Conservation (phyloP, 2,888 invertebrate genomes). For the Eudemis profundana region DNA sequence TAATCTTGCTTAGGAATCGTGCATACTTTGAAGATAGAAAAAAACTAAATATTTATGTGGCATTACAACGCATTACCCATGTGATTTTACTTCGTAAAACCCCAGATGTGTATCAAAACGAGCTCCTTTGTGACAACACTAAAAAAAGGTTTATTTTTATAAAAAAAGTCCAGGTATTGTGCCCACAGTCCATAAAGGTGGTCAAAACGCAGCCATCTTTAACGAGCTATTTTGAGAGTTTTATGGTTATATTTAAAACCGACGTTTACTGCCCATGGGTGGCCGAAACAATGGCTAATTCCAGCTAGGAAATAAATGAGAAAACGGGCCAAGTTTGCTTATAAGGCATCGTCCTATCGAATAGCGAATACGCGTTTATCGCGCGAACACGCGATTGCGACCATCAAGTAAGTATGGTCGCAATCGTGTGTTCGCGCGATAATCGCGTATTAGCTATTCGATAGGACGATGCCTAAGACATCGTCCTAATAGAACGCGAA, state of each 20-base stretch:
- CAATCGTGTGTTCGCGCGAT: too few relatives aligned
- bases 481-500: too few relatives aligned
- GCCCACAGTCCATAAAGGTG: slow-evolving; percentile 46
- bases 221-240: slow-evolving; percentile 63
- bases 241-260: slow-evolving; percentile 62
- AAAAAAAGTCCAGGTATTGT: slow-evolving; percentile 34
- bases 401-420: too few relatives aligned
- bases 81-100: background rate
- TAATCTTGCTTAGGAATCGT: too few relatives aligned
- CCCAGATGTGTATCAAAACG: slow-evolving; percentile 18
- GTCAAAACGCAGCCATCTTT: slow-evolving; percentile 49
- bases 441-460: too few relatives aligned
- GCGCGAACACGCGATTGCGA: too few relatives aligned
- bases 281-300: slow-evolving; percentile 47
- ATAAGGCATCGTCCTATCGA: too few relatives aligned
- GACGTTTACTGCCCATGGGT: slow-evolving; percentile 47
- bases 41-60: too few relatives aligned
- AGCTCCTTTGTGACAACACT: slow-evolving; percentile 15
- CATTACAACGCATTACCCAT: too few relatives aligned
- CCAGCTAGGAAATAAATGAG: slow-evolving; percentile 19
- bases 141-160: background rate
- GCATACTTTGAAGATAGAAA: too few relatives aligned
- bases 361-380: too few relatives aligned
- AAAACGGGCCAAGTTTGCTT: slow-evolving; percentile 9
- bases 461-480: too few relatives aligned